phyloP scores from a whole-genome alignment of 2,113 vertebrate species.

The Strix aluco region DNA sequence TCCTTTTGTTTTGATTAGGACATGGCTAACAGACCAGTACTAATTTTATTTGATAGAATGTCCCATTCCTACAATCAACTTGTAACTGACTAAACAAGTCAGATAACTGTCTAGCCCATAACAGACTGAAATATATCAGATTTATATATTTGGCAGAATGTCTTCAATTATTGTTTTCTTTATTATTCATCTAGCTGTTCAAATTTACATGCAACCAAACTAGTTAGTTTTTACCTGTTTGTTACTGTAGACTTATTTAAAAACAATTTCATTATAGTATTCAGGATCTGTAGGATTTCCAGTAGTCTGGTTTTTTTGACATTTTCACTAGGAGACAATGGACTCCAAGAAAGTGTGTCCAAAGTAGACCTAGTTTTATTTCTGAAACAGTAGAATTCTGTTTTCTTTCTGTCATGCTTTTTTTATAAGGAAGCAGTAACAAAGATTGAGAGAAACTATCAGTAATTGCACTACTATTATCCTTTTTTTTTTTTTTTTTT shows the following conservation, averaged over 20 bases:
- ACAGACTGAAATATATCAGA: neutral
- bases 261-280: neutral
- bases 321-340: neutral
- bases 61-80: slow-evolving; percentile 29
- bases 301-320: neutral
- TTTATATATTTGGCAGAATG: neutral
- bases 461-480: neutral
- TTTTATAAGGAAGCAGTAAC: neutral
- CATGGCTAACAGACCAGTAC: neutral
- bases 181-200: neutral
- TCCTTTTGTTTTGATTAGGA: neutral
- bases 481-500: too few species aligned
- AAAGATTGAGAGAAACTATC: neutral
- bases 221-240: neutral
- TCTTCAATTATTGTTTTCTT: neutral
- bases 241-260: neutral
- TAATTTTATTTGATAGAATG: slow-evolving; percentile 21
- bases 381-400: neutral
- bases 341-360: neutral
- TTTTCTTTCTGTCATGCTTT: neutral
- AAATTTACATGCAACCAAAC: neutral
- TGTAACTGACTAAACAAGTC: slow-evolving; percentile 4
- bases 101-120: neutral
- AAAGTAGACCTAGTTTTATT: neutral
- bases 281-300: neutral